Conservation (phyloP, 1,140 invertebrate genomes). For the Drosophila micromelanica region DNA sequence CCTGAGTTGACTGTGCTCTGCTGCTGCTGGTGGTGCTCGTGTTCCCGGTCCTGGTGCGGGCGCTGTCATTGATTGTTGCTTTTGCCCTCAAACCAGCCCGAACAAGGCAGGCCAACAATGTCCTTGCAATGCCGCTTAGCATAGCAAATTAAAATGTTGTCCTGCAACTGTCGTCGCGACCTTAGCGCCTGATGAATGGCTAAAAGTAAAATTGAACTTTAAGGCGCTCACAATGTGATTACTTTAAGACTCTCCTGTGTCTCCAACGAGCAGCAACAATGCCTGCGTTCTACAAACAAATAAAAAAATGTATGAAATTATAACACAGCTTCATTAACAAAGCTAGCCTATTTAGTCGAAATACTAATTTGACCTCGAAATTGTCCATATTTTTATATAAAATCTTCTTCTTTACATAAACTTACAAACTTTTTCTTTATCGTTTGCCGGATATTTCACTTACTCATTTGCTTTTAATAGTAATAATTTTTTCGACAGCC, state of each 20-base stretch:
- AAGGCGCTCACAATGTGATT: constrained; percentile 61
- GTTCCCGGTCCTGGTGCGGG: constrained; percentile 3
- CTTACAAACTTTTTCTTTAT: too few relatives aligned
- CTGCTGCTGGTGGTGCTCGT: not conserved
- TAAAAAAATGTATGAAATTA: too few relatives aligned
- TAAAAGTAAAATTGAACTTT: constrained; percentile 59
- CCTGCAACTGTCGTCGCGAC: constrained; percentile 47
- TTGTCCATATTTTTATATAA: too few relatives aligned
- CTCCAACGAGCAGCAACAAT: not conserved
- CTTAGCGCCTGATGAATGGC: constrained; percentile 19
- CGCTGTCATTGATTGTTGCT: constrained; percentile 26
- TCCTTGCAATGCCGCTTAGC: constrained; percentile 28
- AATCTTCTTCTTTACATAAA: too few relatives aligned
- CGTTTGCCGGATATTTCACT: too few relatives aligned
- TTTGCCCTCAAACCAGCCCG: not conserved
- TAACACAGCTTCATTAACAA: too few relatives aligned
- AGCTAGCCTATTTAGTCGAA: too few relatives aligned
- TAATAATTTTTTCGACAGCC: too few relatives aligned
- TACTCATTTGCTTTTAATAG: too few relatives aligned
- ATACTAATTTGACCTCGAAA: too few relatives aligned
- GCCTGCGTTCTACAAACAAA: not conserved
- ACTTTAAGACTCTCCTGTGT: constrained; percentile 13
- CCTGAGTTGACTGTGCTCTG: not conserved
- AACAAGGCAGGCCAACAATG: constrained; percentile 17
- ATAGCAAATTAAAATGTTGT: constrained; percentile 69